These are phyloP conservation scores for Pipistrellus nathusii DNA, from an alignment of 2,797 vertebrate genomes.

Conservation along the genomic window DNA sequence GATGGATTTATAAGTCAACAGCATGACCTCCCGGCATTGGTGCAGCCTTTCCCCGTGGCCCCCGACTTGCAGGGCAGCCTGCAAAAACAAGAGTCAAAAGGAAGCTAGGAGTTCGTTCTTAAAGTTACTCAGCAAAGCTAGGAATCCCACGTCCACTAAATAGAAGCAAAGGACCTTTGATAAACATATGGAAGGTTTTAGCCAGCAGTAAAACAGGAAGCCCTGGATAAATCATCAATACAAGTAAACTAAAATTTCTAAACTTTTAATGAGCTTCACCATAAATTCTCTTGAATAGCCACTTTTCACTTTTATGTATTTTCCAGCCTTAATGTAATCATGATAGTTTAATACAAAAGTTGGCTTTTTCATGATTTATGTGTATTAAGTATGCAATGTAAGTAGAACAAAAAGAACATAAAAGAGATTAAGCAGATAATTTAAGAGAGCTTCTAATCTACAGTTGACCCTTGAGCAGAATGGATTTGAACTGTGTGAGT, in stretches of 20 bases:
- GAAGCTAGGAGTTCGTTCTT: not conserved
- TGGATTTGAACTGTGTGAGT: not conserved
- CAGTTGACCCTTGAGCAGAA: not conserved
- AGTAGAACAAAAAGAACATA: not conserved
- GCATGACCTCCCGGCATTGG: conserved; percentile 96
- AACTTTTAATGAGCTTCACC: not conserved
- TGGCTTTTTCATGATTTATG: not conserved
- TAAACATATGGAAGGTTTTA: not conserved
- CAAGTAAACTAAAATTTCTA: not conserved
- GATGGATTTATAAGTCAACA: conserved; percentile 97
- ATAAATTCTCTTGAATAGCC: not conserved
- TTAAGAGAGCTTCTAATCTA: not conserved
- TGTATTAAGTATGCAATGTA: not conserved
- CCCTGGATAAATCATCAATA: not conserved
- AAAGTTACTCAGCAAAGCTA: not conserved
- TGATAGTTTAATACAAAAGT: not conserved
- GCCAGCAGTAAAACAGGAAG: not conserved
- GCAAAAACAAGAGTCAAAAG: not conserved
- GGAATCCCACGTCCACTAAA: not conserved
- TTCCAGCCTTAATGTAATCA: not conserved
- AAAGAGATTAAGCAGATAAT: not conserved
- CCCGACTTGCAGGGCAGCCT: conserved; percentile 98
- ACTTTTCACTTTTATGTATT: not conserved
- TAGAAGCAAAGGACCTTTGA: not conserved
- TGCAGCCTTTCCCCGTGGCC: conserved; percentile 97